These are phyloP conservation scores for Bubo blakistoni DNA, from an alignment of 2,113 vertebrate species.

Conservation along the genomic window DNA sequence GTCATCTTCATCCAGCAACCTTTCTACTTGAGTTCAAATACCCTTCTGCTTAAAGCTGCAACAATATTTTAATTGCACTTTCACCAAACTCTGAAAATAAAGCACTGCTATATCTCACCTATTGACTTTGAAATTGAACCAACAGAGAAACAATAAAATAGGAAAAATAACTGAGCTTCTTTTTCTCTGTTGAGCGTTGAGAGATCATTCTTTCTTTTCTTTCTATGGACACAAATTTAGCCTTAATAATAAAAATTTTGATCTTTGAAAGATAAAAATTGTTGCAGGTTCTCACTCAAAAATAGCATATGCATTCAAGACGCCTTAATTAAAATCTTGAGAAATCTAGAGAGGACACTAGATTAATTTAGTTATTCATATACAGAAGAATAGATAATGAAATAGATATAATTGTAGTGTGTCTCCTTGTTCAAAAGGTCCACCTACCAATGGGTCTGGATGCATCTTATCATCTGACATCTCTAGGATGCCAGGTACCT, in stretches of 20 bases:
- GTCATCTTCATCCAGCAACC: background rate
- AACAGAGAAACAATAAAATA: background rate
- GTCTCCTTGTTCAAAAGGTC: background rate
- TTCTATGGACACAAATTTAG: background rate
- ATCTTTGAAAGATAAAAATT: background rate
- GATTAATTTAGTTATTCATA: background rate
- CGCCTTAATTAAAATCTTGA: background rate
- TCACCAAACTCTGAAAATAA: background rate
- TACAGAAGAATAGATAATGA: background rate
- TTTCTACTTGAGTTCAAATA: background rate
- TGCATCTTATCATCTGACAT: background rate
- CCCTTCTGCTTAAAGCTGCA: background rate
- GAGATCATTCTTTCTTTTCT: background rate
- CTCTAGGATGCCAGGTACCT: background rate
- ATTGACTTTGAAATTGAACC: background rate
- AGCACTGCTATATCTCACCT: background rate
- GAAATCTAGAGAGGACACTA: background rate
- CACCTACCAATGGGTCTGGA: background rate
- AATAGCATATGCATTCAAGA: background rate
- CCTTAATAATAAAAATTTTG: background rate
- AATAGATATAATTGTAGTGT: background rate
- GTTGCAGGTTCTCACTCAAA: background rate
- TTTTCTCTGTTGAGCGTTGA: background rate
- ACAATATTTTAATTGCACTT: background rate
- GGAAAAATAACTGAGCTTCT: accelerated